A percentile compares a stretch with the other conserved stretches of the same genome.
Evolutionary conservation across 2,888 invertebrate genomes (phyloP).

Genomic region (Timema cristinae): DNA sequence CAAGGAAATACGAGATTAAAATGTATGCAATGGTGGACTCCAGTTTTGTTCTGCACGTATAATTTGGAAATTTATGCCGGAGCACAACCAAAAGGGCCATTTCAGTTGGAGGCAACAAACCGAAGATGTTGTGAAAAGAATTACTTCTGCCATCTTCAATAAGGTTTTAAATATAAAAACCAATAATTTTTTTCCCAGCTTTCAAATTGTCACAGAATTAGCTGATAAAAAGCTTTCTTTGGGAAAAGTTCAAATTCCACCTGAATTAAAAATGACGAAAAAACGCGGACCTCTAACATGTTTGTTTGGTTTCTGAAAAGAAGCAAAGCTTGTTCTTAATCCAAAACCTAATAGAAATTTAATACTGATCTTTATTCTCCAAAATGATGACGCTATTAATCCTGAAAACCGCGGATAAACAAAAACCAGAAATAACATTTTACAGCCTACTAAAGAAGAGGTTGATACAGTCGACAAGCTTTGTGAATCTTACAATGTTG

Average conservation of each 20-base stretch:
- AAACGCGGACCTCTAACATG: no score
- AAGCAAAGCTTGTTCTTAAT: no score
- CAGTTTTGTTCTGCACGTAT: neutral
- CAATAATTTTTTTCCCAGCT: neutral
- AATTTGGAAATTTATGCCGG: neutral
- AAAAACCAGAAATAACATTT: no score
- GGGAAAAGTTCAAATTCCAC: neutral
- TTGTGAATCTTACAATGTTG: neutral
- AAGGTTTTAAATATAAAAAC: neutral
- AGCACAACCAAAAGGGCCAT: neutral
- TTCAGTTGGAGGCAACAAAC: neutral
- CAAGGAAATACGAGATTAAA: conserved; percentile 1
- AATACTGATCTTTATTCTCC: no score
- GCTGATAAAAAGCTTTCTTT: neutral
- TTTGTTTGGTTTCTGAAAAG: no score
- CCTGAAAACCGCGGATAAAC: neutral
- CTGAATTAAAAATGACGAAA: neutral
- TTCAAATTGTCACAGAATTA: neutral
- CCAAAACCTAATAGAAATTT: no score
- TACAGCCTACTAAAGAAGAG: neutral
- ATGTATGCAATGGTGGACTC: neutral
- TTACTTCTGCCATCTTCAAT: neutral
- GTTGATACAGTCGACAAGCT: neutral
- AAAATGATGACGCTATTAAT: no score
- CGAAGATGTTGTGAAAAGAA: neutral